Conservation (phyloP, 2,113 vertebrate species). For the Phasianus colchicus region DNA sequence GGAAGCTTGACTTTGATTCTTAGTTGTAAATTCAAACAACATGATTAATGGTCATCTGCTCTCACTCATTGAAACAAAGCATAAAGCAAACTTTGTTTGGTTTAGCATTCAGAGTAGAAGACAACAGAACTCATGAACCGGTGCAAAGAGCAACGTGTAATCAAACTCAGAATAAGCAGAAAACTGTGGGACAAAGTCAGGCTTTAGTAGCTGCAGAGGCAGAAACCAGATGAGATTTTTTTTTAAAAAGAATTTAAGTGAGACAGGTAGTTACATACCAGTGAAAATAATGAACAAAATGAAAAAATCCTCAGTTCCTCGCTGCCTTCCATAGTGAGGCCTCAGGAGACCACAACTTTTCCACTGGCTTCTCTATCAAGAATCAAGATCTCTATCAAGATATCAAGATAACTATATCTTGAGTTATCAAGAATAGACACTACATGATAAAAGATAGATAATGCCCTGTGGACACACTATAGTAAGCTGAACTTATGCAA, state of each 20-base stretch:
- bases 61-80: constrained; percentile 15
- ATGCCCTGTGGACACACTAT: not conserved
- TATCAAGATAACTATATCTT: no score
- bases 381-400: no score
- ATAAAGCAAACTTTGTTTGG: constrained; percentile 35
- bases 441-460: not conserved
- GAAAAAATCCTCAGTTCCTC: not conserved
- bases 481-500: not conserved
- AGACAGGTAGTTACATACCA: not conserved
- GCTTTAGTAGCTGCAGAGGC: not conserved
- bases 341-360: not conserved
- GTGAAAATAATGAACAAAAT: not conserved
- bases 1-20: constrained; percentile 22
- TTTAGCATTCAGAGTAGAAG: not conserved
- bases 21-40: constrained; percentile 27
- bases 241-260: not conserved
- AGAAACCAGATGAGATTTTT: not conserved
- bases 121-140: not conserved
- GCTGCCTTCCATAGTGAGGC: not conserved
- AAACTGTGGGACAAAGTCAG: not conserved
- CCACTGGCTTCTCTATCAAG: not conserved
- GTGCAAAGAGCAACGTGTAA: not conserved
- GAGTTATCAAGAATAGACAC: not conserved
- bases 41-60: not conserved
- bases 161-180: not conserved